Percentiles rank a stretch among this genome's conserved stretches.
Conservation (phyloP, 2,888 invertebrate species). For the Caenorhabditis sp. region DNA sequence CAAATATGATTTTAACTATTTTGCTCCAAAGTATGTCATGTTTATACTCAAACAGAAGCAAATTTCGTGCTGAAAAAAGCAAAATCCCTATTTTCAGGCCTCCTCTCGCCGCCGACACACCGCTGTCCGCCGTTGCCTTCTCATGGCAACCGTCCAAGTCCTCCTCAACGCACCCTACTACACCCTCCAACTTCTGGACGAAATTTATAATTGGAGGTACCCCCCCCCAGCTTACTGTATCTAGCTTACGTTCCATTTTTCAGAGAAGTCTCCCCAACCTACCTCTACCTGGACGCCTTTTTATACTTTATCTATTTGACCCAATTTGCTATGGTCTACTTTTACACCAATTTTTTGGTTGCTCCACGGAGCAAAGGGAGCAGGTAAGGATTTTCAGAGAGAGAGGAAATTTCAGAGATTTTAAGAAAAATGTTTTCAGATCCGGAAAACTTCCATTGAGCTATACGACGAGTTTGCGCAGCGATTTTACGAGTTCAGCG, state of each 20-base stretch:
- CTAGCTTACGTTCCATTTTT: no score
- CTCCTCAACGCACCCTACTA: constrained; percentile 63
- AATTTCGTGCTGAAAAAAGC: no score
- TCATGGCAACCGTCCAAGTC: constrained; percentile 62
- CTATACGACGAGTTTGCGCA: constrained; percentile 27
- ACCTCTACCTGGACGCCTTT: constrained; percentile 59
- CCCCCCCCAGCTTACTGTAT: no score
- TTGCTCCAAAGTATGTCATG: not conserved
- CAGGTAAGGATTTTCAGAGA: no score
- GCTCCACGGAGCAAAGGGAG: constrained; percentile 30
- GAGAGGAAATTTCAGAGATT: no score
- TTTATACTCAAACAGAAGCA: no score
- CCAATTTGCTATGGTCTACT: constrained; percentile 59
- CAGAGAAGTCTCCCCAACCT: constrained; percentile 14
- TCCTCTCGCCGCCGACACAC: constrained; percentile 44
- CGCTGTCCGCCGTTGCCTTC: constrained; percentile 60
- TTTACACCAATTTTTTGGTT: constrained; percentile 49
- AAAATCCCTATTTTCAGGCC: not conserved
- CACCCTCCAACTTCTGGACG: constrained; percentile 59
- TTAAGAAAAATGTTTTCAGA: no score
- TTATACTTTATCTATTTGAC: constrained; percentile 61
- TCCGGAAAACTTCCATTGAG: constrained; percentile 18
- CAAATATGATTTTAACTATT: no score
- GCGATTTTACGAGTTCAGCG: constrained; percentile 15
- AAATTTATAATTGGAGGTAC: constrained; percentile 47